These are phyloP conservation scores for Hylaeus volcanicus DNA, from an alignment of 1,140 invertebrate species.

Conservation along the genomic window DNA sequence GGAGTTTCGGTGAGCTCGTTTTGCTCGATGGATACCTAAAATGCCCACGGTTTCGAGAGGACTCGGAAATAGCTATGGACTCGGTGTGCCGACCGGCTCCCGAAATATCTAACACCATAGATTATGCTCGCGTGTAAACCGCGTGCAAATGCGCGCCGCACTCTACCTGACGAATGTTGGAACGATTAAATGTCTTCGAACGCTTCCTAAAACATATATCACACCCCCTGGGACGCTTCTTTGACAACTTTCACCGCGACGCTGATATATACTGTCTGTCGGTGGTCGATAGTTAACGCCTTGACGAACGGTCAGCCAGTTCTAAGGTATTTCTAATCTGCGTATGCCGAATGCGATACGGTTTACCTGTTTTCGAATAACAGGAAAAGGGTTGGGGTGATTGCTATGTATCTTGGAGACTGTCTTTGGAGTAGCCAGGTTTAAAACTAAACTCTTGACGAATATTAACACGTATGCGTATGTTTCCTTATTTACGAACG, in stretches of 20 bases:
- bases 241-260: background rate
- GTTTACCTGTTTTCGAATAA: background rate
- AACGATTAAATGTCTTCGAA: conserved; percentile 6
- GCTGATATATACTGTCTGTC: conserved; percentile 13
- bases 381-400: too few relatives aligned
- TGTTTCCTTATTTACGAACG: too few relatives aligned
- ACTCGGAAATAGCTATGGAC: conserved; percentile 69
- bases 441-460: too few relatives aligned
- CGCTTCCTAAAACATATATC: conserved; percentile 25
- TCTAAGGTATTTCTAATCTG: background rate
- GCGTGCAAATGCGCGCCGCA: background rate
- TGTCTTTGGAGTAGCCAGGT: too few relatives aligned
- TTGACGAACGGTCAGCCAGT: too few relatives aligned
- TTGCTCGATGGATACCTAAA: conserved; percentile 64
- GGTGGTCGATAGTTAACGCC: background rate
- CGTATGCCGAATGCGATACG: background rate
- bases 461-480: too few relatives aligned
- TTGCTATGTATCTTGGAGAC: too few relatives aligned
- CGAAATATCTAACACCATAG: conserved; percentile 64
- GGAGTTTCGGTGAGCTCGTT: conserved; percentile 62
- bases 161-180: background rate
- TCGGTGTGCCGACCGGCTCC: conserved; percentile 46
- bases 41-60: conserved; percentile 65
- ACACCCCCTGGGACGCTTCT: background rate
- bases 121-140: conserved; percentile 27